Base-by-base conservation (phyloP, 1,140 invertebrate species). In the Neodiprion fabricii region DNA sequence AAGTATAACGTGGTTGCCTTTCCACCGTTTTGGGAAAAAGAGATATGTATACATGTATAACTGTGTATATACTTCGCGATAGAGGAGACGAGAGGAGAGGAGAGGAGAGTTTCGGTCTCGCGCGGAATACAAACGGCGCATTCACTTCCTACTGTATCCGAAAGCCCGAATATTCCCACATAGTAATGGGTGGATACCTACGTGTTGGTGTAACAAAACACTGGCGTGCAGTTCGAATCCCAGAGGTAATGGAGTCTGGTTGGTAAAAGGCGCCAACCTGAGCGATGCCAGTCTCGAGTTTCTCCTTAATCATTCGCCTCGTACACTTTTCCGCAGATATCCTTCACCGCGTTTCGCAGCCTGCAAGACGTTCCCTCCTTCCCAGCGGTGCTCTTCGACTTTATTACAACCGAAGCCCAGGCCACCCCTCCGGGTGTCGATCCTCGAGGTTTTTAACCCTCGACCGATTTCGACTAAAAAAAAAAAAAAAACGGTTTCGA, bases 151-250 rank as follows among this genome's bases (percentile, higher is more conserved):
- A 8, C 53, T 61, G n/a, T 61, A 61, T 14, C 53, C 53, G 53
- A 40, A 61, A 61, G n/a, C 53, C 53, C 53, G 53, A 61, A 61
- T 61, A 61, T 61, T 61, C 53, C n/a, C 53, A 61, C 53, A 61
- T 61, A 61, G 53, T 61, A 14, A 61, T 61, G n/a, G 10, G 11
- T 40, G 28, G 28, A 40, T 17, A 61, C 53, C 53, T 17, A 17
- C 53, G n/a, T 61, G 28, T 40, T 40, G 5, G 11, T 61, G 53
- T 61, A 61, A 61, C 53, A 9, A 61, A 61, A 61, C 53, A 61
- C 53, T 61, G 53, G 9, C 53, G n/a, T 61, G 53, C 53, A 61
- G 53, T 61, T 61, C 53, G 53, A 9, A 61, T 61, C 53, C 53
- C 53, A 61, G n/a, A 61, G 53, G 53, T 17, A 61, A 17, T 61